A percentile compares a stretch with the other conserved stretches of the same genome.
These are phyloP conservation scores for Anastrepha obliqua DNA, from an alignment of 1,140 invertebrate genomes.

Conservation along the genomic window DNA sequence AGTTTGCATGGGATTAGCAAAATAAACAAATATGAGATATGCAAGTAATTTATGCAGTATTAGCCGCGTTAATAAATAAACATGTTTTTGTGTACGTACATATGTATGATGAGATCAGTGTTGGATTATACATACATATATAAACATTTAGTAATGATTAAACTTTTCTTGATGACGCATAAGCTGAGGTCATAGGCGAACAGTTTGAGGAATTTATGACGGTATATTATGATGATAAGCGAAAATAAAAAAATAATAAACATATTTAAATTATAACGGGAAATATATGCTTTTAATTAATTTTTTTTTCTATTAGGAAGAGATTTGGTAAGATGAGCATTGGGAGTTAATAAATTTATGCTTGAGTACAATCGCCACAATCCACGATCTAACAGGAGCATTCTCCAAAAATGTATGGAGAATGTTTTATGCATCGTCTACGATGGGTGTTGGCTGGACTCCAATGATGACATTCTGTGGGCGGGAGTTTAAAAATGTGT, in stretches of 20 bases:
- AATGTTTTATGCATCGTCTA: too few relatives aligned
- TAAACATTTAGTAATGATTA: conserved; percentile 28
- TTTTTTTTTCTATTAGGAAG: too few relatives aligned
- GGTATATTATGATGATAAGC: conserved; percentile 10
- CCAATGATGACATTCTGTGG: too few relatives aligned
- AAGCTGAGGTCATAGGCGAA: background rate
- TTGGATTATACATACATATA: background rate
- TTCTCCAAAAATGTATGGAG: too few relatives aligned
- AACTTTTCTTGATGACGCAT: background rate
- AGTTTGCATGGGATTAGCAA: conserved; percentile 4
- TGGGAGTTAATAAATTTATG: too few relatives aligned
- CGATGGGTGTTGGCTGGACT: too few relatives aligned
- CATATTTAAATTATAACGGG: conserved; percentile 56
- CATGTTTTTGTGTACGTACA: background rate
- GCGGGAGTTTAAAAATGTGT: too few relatives aligned
- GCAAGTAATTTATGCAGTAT: conserved; percentile 19
- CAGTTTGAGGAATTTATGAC: conserved; percentile 38
- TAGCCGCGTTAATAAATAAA: conserved; percentile 16
- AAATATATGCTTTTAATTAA: conserved; percentile 13
- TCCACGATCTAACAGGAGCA: too few relatives aligned
- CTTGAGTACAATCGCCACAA: too few relatives aligned
- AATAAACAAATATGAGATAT: conserved; percentile 9
- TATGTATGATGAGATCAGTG: background rate
- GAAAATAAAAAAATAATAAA: conserved; percentile 34
- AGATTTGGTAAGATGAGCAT: too few relatives aligned